Conservation (phyloP, 2,113 vertebrate genomes). For the Pangasianodon hypophthalmus region DNA sequence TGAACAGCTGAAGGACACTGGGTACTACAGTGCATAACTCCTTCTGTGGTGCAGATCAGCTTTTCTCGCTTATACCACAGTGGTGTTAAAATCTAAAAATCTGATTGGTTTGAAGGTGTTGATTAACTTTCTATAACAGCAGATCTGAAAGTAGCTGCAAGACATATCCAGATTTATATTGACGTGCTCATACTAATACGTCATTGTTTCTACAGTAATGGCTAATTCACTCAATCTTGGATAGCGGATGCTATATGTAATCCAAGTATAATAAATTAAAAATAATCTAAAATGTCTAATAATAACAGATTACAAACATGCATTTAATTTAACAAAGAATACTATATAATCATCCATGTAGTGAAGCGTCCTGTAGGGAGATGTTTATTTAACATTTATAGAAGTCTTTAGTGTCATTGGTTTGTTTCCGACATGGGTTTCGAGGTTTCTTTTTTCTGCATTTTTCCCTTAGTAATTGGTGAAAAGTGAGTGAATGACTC, state of each 20-base stretch:
- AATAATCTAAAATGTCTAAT: too few species aligned
- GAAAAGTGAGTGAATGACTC: too few species aligned
- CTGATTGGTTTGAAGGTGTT: neutral
- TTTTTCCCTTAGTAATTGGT: too few species aligned
- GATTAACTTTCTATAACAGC: neutral
- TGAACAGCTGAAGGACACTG: conserved; percentile 54
- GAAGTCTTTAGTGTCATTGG: neutral
- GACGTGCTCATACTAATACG: neutral
- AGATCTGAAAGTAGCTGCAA: neutral
- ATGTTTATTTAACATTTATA: neutral
- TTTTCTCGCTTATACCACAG: neutral
- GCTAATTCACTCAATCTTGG: neutral
- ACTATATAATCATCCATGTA: too few species aligned
- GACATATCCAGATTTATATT: neutral
- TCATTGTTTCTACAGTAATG: neutral
- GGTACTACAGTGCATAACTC: conserved; percentile 6
- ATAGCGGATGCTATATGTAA: neutral
- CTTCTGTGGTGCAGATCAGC: neutral
- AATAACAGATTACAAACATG: too few species aligned
- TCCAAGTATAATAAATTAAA: neutral
- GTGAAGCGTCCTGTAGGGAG: neutral
- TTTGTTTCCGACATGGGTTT: neutral
- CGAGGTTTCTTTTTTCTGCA: too few species aligned
- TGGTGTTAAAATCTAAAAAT: neutral
- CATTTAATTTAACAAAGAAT: too few species aligned